Base-by-base conservation (phyloP, 2,113 vertebrate species). In the Hippocampus mohnikei region DNA sequence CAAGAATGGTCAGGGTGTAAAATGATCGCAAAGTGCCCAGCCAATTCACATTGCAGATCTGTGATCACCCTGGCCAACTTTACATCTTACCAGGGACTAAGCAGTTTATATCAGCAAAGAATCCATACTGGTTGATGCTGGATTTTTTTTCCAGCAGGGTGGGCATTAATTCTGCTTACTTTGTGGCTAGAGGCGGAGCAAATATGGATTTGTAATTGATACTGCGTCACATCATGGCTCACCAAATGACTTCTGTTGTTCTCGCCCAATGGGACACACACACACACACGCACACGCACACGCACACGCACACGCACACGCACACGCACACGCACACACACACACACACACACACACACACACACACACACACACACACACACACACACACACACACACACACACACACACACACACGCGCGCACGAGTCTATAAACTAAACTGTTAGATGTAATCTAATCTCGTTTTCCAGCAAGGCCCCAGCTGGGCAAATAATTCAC, bases 131-230 rank as follows among this genome's bases (percentile, higher is more conserved):
- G 29, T 29, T 29, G 29, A 29, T 29, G 29, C 29, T 29, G 29
- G 29, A 29, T 29, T 29, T 29, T 29, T 29, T 29, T 29, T 29
- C 29, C 29, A 29, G 2, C 3, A 29, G 67, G 72, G 68, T 75
- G 77, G 69, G 68, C 80, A 84, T 88, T 87, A 84, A 78, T 84
- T 82, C 69, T 84, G 87, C 82, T 81, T 40, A 59, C 69, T 56
- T 52, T 67, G 68, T 56, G 72, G 78, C 74, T 71, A 77, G 41
- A 52, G 69, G 61, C 71, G 50, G 70, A 85, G 62, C 53, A 74
- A 78, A 76, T 85, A 87, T 85, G 71, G 85, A 88, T 88, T 72
- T 67, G 58, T 69, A 80, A 88, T 84, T 69, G 77, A 85, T 80
- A 70, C 65, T 78, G 3, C 29, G 84, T 82, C 81, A 84, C 80